Evolutionary conservation across 1,140 invertebrate species (phyloP).

Genomic region (Drosophila tristis): DNA sequence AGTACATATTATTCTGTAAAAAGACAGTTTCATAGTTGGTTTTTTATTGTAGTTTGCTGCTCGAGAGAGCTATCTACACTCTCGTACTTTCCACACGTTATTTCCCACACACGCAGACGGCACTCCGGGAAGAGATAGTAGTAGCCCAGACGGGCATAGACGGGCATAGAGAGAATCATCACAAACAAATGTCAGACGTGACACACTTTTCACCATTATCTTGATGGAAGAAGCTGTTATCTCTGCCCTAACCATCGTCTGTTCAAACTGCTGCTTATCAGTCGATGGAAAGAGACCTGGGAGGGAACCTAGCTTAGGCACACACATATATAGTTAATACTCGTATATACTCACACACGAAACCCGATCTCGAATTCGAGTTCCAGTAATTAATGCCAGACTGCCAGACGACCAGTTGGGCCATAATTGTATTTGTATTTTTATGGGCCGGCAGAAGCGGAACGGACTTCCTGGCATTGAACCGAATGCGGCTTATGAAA

Average conservation of each 20-base stretch:
- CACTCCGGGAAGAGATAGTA: conserved; percentile 1
- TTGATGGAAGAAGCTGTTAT: conserved; percentile 56
- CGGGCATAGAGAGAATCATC: conserved; percentile 3
- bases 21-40: conserved; percentile 11
- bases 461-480: conserved; percentile 80
- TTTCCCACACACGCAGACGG: conserved; percentile 36
- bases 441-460: conserved; percentile 63
- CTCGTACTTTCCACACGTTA: conserved; percentile 44
- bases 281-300: not conserved
- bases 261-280: conserved; percentile 45
- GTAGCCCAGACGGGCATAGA: not conserved
- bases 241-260: conserved; percentile 13
- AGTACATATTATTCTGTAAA: conserved; percentile 15
- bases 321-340: conserved; percentile 4
- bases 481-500: conserved; percentile 71
- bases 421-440: conserved; percentile 57
- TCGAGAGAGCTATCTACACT: too few species aligned
- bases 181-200: conserved; percentile 64
- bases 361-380: conserved; percentile 52
- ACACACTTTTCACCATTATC: conserved; percentile 75
- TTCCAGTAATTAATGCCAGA: conserved; percentile 60
- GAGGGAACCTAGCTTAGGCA: conserved; percentile 17
- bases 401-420: conserved; percentile 43
- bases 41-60: not conserved
- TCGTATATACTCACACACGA: conserved; percentile 14